Evolutionary conservation across 2,888 invertebrate genomes (phyloP).

Genomic region (Neuroscelio doddi): DNA sequence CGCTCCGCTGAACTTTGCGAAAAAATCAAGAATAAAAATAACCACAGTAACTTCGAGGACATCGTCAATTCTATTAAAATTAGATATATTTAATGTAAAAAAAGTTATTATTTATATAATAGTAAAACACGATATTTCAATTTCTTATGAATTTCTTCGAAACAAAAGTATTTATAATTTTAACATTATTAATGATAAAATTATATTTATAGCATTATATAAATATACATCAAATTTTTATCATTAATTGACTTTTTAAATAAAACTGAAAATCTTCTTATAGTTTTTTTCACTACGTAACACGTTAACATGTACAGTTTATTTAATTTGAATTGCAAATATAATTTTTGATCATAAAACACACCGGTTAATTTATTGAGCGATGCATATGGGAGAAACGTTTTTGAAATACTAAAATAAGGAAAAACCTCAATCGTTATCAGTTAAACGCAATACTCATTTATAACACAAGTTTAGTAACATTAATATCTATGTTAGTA

Average conservation of each 20-base stretch:
- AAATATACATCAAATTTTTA: no score
- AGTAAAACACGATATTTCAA: background rate
- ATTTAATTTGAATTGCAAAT: background rate
- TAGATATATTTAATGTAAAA: no score
- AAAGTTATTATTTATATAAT: background rate
- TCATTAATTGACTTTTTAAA: no score
- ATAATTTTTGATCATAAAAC: background rate
- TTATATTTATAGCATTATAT: background rate
- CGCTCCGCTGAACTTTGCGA: slow-evolving; percentile 18
- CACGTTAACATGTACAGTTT: background rate
- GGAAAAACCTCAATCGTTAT: slow-evolving; percentile 6
- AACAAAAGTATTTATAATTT: background rate
- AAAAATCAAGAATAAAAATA: slow-evolving; percentile 13
- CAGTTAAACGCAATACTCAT: slow-evolving; percentile 2
- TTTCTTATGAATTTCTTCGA: no score
- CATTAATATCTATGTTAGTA: no score
- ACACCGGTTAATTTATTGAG: background rate
- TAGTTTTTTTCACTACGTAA: no score
- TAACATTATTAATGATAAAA: background rate
- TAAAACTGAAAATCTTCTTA: no score
- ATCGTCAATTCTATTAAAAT: slow-evolving; percentile 6
- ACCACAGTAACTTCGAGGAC: slow-evolving; percentile 10
- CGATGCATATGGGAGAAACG: background rate
- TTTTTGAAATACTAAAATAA: slow-evolving; percentile 4
- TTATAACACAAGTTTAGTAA: background rate